Evolutionary conservation across 2,888 invertebrate genomes (phyloP), one percentile per base, ranked within the genome.

Genomic region (Lasioglossum morio): DNA sequence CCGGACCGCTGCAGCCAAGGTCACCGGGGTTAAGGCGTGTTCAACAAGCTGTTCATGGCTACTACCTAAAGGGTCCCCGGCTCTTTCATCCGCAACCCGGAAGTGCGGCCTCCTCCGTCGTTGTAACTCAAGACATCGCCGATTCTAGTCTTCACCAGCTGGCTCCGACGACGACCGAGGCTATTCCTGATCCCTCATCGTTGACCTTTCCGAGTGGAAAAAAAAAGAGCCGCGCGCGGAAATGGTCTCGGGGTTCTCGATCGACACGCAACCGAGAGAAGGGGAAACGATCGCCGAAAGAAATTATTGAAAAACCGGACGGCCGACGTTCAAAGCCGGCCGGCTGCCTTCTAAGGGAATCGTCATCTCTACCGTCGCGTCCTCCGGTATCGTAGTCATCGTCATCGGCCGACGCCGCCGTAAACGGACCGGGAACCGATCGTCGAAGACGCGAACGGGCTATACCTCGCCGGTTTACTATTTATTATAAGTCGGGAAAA

Each of bases 21-120:
- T 82, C 81, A 30, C 57, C 40, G 80, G 37, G 88, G 87, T 88
- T 87, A 85, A 88, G 88, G 88, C 87, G 85, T 88, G 88, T 87
- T 85, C 85, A 85, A 88, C 87, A 85, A 87, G 88, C 87, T 88
- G 85, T 81, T 87, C 85, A 57, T 82, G 75, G 83, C 88, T 88
- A 81, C 85, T 79, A 87, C 81, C 77, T 79, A 83, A 87, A 87
- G 87, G 74, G 81, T 77, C 69, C 34, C n/a, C 40, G 60, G 53
- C 66, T 69, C 43, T 57, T 74, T 69, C 73, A 53, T 48, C 77
- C 37, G 70, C 72, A 87, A 73, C 82, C 85, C 82, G 88, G 88
- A 88, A 88, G 87, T 73, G 40, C 69, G 73, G 57, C 14, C 12
- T 23, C 4, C 37, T 10, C 12, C 57, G 57, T 46, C 72, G 78